Evolutionary conservation across 2,797 vertebrate species (phyloP).

Genomic region (Pteropus rufus): DNA sequence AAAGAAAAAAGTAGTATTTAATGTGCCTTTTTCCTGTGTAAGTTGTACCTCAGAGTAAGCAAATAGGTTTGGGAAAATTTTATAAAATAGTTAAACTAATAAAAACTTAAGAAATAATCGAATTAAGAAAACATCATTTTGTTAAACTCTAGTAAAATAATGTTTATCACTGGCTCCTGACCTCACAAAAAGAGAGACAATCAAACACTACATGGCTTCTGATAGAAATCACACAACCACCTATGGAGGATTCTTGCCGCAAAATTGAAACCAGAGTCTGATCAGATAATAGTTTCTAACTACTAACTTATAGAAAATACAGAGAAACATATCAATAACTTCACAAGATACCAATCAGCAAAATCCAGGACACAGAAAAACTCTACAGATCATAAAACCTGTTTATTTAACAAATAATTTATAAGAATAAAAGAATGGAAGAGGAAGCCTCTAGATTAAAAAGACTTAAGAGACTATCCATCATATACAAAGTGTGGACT

Average conservation of each 20-base stretch:
- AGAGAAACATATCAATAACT: background rate
- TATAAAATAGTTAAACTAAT: background rate
- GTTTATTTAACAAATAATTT: background rate
- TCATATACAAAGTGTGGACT: background rate
- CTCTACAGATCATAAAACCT: background rate
- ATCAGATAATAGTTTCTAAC: background rate
- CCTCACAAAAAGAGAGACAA: background rate
- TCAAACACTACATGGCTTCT: background rate
- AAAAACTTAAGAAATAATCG: background rate
- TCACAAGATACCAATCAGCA: background rate
- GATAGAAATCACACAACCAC: background rate
- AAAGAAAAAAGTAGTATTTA: background rate
- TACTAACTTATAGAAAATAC: background rate
- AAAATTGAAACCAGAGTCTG: background rate
- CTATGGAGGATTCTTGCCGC: background rate
- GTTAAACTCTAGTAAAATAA: background rate
- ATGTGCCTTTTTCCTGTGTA: background rate
- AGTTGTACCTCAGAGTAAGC: background rate
- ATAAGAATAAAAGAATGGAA: background rate
- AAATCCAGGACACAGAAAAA: background rate
- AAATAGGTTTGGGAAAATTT: background rate
- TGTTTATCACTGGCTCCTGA: background rate
- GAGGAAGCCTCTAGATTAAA: background rate
- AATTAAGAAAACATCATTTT: background rate
- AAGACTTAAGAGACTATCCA: background rate